Evolutionary conservation across 2,888 invertebrate genomes (phyloP).

Genomic region (Cataglyphis rosenhaueri): DNA sequence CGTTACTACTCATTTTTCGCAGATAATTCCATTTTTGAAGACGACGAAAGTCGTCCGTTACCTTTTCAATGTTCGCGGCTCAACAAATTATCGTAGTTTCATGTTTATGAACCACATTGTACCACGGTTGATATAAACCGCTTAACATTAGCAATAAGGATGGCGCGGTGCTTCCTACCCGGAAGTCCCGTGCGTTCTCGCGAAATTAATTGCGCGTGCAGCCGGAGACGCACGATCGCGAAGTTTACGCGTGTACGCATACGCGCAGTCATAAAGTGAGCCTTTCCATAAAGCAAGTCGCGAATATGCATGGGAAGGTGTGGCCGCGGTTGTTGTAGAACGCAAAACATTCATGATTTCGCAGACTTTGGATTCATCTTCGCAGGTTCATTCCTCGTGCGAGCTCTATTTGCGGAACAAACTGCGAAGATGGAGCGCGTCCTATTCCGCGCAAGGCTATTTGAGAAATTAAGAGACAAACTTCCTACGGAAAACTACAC

Average conservation of each 20-base stretch:
- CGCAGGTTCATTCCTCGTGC: conserved; percentile 69
- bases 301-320: conserved; percentile 83
- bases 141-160: conserved; percentile 36
- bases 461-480: conserved; percentile 7
- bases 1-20: neutral
- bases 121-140: neutral
- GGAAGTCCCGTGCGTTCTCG: conserved; percentile 46
- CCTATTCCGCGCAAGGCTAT: conserved; percentile 54
- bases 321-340: conserved; percentile 73
- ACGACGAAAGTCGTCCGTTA: neutral
- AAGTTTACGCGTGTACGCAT: conserved; percentile 58
- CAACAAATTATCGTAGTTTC: neutral
- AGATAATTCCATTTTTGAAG: neutral
- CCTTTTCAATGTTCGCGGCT: neutral
- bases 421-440: conserved; percentile 50
- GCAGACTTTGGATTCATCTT: conserved; percentile 42
- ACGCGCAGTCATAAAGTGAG: conserved; percentile 74
- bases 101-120: neutral
- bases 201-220: conserved; percentile 79
- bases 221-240: conserved; percentile 15
- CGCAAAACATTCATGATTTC: conserved; percentile 77
- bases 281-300: conserved; percentile 73
- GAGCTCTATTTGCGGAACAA: conserved; percentile 82
- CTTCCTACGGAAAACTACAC: neutral
- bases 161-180: neutral